phyloP scores from a whole-genome alignment of 2,797 vertebrate genomes.

The Podarcis siculus region DNA sequence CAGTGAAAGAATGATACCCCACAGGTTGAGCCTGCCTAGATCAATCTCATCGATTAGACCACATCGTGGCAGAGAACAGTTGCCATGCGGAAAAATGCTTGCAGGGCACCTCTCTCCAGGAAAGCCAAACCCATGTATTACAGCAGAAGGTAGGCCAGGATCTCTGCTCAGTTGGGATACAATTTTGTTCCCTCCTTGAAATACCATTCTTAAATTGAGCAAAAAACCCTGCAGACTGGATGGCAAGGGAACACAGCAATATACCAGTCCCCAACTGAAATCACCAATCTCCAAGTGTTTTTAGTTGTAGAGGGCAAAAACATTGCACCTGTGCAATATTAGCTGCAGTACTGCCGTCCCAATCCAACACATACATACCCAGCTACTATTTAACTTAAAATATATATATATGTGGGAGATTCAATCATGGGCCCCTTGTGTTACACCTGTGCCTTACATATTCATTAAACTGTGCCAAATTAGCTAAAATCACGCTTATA shows the following conservation, averaged over 20 bases:
- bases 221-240: background rate
- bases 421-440: background rate
- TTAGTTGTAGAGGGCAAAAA: background rate
- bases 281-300: background rate
- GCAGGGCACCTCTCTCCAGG: too few relatives aligned
- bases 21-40: too few relatives aligned
- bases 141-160: background rate
- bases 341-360: too few relatives aligned
- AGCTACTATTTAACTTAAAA: too few relatives aligned
- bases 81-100: too few relatives aligned
- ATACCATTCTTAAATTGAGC: background rate
- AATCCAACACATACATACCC: too few relatives aligned
- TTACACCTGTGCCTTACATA: background rate
- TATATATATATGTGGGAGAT: background rate
- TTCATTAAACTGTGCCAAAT: background rate
- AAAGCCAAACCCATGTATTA: too few relatives aligned
- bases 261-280: background rate
- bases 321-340: background rate
- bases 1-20: too few relatives aligned
- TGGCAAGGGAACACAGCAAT: background rate
- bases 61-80: too few relatives aligned
- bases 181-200: background rate
- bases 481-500: slow-evolving; percentile 7
- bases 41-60: too few relatives aligned
- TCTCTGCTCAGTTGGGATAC: too few relatives aligned